These are phyloP conservation scores for Armadillidium nasatum DNA, from an alignment of 1,140 invertebrate species.

Conservation along the genomic window DNA sequence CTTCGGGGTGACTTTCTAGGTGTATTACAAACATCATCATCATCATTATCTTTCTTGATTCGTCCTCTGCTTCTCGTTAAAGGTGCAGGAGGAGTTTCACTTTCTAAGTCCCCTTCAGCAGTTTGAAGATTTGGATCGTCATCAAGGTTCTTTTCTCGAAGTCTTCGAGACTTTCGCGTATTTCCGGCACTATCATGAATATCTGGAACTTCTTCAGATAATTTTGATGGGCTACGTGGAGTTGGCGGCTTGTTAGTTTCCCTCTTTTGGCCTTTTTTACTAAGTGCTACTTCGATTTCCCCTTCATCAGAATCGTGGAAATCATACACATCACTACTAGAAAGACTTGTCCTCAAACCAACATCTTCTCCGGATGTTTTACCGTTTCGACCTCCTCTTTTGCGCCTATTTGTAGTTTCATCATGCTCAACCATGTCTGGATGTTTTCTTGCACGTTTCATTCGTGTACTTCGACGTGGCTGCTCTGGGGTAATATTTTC, in stretches of 20 bases:
- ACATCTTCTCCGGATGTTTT: conserved; percentile 7
- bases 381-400: neutral
- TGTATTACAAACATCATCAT: neutral
- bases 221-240: conserved; percentile 6
- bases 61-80: neutral
- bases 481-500: conserved; percentile 5
- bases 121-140: neutral
- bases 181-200: neutral
- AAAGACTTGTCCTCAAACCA: neutral
- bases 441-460: conserved; percentile 20
- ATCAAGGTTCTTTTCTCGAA: conserved; percentile 22
- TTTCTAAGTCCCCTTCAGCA: neutral
- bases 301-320: conserved; percentile 25
- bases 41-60: neutral
- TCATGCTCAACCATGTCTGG: conserved; percentile 31
- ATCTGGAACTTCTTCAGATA: conserved; percentile 4
- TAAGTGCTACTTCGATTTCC: conserved; percentile 8
- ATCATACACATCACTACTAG: conserved; percentile 23
- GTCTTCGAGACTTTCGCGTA: conserved; percentile 24
- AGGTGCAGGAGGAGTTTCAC: neutral
- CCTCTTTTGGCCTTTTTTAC: conserved; percentile 24
- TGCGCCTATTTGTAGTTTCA: conserved; percentile 24
- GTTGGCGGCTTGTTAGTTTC: neutral
- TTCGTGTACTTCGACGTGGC: conserved; percentile 22
- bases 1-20: neutral